Base-by-base conservation (phyloP, 2,113 vertebrate genomes). In the Thermophis baileyi region DNA sequence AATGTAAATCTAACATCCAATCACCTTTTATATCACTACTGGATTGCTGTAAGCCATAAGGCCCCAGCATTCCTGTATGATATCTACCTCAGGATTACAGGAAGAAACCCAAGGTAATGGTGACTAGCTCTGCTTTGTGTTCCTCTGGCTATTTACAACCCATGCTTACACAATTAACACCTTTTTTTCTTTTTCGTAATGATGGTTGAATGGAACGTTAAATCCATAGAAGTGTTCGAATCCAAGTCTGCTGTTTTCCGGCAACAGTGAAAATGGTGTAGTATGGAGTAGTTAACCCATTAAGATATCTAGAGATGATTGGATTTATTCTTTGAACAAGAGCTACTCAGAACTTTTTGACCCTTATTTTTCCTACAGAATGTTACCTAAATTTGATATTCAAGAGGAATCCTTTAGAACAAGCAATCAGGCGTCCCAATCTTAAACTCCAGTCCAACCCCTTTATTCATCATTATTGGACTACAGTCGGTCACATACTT, bases 1-100 rank as follows among this genome's bases (percentile, higher is more conserved):
- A 99, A 99, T 99, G 99, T 99, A 98, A 99, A 99, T 99, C 99
- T 99, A 98, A 99, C 99, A 98, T 98, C 99, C 98, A 99, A 99
- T 99, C 99, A 99, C 98, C 99, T 99, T 97, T 99, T 99, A 98
- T 99, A 99, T 99, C 99, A 99, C 97, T 99, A 99, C 98, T 99
- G 99, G 99, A 99, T 99, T 97, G 98, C 99, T 98, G 99, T 99
- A 96, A 99, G 99, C 98, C 99, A 99, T 98, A 99, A 99, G 97
- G 99, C 99, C 97, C 99, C 99, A 98, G 99, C 99, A 97, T 98
- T 99, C 98, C 98, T 99, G 89, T 99, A 99, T 98, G 99, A 99
- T 98, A 98, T 98, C 98, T 99, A 99, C 99, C 99, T 99, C 98
- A 99, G 99, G 98, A 98, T 99, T 98, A 99, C 98, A 96, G 99